phyloP scores from a whole-genome alignment of 2,113 vertebrate species.

The Bos javanicus region DNA sequence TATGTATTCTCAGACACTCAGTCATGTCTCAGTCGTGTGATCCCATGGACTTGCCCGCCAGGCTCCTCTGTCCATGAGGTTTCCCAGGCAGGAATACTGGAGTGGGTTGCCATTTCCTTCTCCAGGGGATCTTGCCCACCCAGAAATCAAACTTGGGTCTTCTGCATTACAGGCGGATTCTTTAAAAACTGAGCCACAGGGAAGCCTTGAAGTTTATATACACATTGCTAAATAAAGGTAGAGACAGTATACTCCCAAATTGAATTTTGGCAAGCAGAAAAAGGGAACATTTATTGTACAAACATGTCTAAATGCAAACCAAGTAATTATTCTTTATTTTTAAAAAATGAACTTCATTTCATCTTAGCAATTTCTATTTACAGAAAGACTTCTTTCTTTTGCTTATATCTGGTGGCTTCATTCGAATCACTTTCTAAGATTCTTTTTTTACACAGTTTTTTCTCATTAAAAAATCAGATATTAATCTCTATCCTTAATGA shows the following conservation, averaged over 20 bases:
- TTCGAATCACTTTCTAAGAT: neutral
- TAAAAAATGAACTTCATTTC: neutral
- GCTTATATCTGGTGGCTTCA: neutral
- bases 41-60: neutral
- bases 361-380: conserved; percentile 16
- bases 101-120: neutral
- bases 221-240: neutral
- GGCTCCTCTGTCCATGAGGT: neutral
- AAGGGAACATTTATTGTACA: neutral
- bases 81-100: neutral
- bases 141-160: neutral
- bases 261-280: neutral
- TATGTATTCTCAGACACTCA: neutral
- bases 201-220: neutral
- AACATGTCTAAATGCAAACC: neutral
- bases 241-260: neutral
- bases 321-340: neutral
- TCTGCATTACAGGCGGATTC: neutral
- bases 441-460: conserved; percentile 18
- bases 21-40: neutral
- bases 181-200: neutral
- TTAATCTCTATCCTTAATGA: neutral
- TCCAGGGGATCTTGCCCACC: neutral
- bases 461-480: neutral
- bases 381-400: neutral